Evolutionary conservation across 2,797 vertebrate genomes (phyloP).

Genomic region (Huso huso): DNA sequence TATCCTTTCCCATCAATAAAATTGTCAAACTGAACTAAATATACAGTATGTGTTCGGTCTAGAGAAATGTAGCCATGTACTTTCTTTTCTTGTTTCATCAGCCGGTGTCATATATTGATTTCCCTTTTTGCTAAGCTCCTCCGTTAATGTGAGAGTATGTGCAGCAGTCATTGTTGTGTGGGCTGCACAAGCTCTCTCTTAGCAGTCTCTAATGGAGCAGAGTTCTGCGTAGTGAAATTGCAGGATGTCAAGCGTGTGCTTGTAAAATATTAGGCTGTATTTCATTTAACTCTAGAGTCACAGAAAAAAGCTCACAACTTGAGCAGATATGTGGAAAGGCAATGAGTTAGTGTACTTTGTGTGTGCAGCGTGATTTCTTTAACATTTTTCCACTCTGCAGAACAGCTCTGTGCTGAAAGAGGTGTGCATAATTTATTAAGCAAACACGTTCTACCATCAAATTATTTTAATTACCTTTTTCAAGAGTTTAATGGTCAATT

Average conservation of each 20-base stretch:
- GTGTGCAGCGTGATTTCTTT: neutral
- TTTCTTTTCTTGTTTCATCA: too few species aligned
- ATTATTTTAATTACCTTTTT: too few species aligned
- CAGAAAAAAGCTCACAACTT: slow-evolving; percentile 12
- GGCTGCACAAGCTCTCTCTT: neutral
- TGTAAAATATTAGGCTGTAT: neutral
- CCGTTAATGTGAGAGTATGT: neutral
- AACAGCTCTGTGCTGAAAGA: neutral
- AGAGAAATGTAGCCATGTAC: too few species aligned
- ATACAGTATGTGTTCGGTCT: too few species aligned
- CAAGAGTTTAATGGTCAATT: too few species aligned
- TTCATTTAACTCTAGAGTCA: slow-evolving; percentile 6
- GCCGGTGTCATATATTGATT: neutral
- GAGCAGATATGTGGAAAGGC: neutral
- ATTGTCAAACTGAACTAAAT: too few species aligned
- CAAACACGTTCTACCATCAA: too few species aligned
- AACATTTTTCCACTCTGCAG: neutral
- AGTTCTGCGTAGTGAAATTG: neutral
- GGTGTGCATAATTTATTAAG: neutral
- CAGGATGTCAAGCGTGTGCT: neutral
- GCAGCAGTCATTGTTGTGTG: neutral
- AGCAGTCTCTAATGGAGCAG: neutral
- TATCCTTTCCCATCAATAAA: too few species aligned
- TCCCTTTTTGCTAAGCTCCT: neutral
- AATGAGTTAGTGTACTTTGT: neutral